These are phyloP conservation scores for Gadus chalcogrammus DNA, from an alignment of 2,113 vertebrate species.

Conservation along the genomic window DNA sequence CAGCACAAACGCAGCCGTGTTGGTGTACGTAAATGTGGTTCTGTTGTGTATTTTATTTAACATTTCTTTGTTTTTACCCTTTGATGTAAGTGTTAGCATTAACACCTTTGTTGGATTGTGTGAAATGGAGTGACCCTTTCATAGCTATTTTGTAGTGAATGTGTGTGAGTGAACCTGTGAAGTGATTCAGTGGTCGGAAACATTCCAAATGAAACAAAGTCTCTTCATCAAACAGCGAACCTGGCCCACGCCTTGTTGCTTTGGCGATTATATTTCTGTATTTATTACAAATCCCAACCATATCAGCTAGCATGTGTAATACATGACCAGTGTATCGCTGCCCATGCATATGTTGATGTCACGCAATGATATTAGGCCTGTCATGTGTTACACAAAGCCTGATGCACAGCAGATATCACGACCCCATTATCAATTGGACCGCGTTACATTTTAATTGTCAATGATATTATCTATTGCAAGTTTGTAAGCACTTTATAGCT, in stretches of 20 bases:
- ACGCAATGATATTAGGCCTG: neutral
- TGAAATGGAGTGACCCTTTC: conserved; percentile 53
- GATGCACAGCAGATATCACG: conserved; percentile 14
- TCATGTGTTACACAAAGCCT: neutral
- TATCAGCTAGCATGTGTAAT: conserved; percentile 33
- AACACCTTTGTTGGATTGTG: conserved; percentile 40
- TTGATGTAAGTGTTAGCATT: conserved; percentile 34
- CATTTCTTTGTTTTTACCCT: conserved; percentile 22
- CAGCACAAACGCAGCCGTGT: conserved; percentile 56
- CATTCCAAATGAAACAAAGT: conserved; percentile 62
- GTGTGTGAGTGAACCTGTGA: conserved; percentile 45
- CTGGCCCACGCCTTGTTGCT: conserved; percentile 57
- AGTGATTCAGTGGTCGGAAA: conserved; percentile 57
- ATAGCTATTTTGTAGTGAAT: conserved; percentile 53
- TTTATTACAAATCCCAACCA: conserved; percentile 48
- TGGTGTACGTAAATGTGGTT: conserved; percentile 17
- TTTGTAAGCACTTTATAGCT: conserved; percentile 73
- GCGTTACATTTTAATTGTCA: conserved; percentile 30
- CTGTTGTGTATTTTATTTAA: conserved; percentile 2
- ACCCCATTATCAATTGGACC: conserved; percentile 39
- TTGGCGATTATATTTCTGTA: conserved; percentile 59
- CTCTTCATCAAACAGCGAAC: conserved; percentile 43
- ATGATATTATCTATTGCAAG: conserved; percentile 58
- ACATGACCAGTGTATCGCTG: neutral
- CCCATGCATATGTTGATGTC: neutral